phyloP scores from a whole-genome alignment of 2,113 vertebrate genomes.

The Pelecanoides urinatrix region DNA sequence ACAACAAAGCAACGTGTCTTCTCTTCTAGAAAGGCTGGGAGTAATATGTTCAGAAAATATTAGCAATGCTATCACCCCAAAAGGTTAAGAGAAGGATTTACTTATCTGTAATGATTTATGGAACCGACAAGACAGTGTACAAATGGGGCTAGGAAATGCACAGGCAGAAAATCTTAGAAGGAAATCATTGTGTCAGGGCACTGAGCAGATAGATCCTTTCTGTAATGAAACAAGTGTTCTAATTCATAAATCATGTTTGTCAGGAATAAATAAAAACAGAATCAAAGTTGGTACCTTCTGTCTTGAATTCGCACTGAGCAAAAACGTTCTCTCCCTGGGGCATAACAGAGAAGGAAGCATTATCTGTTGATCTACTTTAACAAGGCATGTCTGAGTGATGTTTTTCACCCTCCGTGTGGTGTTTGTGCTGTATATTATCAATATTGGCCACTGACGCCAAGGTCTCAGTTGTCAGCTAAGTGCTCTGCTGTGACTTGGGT shows the following conservation, averaged over 20 bases:
- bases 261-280: constrained; percentile 49
- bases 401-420: background rate
- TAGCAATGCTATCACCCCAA: constrained; percentile 44
- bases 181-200: constrained; percentile 56
- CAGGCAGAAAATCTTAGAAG: constrained; percentile 43
- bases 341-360: background rate
- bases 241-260: constrained; percentile 66
- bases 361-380: constrained; percentile 18
- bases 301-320: background rate
- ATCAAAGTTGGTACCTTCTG: background rate
- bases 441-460: background rate
- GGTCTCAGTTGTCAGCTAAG: constrained; percentile 5
- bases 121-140: constrained; percentile 50
- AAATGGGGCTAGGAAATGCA: constrained; percentile 47
- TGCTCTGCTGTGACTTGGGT: background rate
- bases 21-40: constrained; percentile 18
- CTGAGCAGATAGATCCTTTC: constrained; percentile 35
- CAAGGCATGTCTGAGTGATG: background rate
- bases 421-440: constrained; percentile 25
- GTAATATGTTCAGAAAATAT: constrained; percentile 41
- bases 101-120: constrained; percentile 72
- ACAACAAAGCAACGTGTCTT: background rate
- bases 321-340: background rate
- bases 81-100: constrained; percentile 72
- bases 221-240: constrained; percentile 51